phyloP scores from a whole-genome alignment of 2,888 invertebrate species.

The Limnephilus marmoratus region DNA sequence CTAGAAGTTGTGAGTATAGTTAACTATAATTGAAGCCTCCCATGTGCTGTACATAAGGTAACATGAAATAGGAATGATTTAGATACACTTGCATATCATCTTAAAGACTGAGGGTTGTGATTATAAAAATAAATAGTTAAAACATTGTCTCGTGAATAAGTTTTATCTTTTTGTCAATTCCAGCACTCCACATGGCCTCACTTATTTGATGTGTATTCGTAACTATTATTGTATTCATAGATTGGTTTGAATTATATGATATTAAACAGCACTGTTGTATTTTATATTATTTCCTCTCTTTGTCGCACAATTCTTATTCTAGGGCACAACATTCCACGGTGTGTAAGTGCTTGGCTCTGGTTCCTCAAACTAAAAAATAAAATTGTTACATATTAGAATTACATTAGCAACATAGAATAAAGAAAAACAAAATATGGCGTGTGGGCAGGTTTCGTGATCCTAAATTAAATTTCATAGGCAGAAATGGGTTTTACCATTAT shows the following conservation, averaged over 20 bases:
- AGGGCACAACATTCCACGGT: slow-evolving; percentile 52
- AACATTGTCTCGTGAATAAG: slow-evolving; percentile 21
- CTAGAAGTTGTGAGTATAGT: background rate
- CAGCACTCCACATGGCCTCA: slow-evolving; percentile 32
- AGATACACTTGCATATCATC: slow-evolving; percentile 47
- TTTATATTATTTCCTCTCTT: slow-evolving; percentile 9
- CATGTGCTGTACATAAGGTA: background rate
- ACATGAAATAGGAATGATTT: slow-evolving; percentile 20
- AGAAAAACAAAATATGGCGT: too few relatives aligned
- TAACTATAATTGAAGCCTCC: slow-evolving; percentile 2
- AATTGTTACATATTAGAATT: background rate
- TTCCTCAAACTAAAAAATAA: slow-evolving; percentile 47
- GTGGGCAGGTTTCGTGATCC: too few relatives aligned
- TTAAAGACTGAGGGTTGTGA: slow-evolving; percentile 55
- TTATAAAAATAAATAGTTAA: slow-evolving; percentile 42
- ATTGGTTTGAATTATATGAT: slow-evolving; percentile 51
- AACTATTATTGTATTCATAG: slow-evolving; percentile 20
- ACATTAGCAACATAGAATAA: background rate
- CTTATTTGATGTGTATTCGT: slow-evolving; percentile 12
- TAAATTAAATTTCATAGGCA: too few relatives aligned
- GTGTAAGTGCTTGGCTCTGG: slow-evolving; percentile 28
- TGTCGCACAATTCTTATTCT: background rate
- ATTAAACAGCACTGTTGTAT: slow-evolving; percentile 11
- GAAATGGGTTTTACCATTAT: too few relatives aligned
- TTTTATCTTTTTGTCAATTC: slow-evolving; percentile 51